Conservation (phyloP, 2,888 invertebrate species). For the Nemotelus pantherinus region DNA sequence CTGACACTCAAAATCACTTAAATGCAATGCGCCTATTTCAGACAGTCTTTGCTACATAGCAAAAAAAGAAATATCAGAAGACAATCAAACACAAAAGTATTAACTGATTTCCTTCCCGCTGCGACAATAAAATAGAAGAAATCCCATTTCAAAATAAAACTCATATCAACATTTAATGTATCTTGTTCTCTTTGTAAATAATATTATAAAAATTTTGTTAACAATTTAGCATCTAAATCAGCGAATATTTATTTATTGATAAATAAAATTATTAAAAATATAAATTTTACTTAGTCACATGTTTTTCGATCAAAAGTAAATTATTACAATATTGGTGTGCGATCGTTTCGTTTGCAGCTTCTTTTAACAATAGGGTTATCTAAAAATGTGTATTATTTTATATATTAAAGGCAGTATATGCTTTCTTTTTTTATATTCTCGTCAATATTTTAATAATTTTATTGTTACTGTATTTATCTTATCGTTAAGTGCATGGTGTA, state of each 20-base stretch:
- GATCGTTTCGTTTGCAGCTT: slow-evolving; percentile 21
- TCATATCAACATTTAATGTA: too few relatives aligned
- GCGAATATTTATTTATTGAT: slow-evolving; percentile 22
- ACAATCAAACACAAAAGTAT: too few relatives aligned
- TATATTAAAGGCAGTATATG: slow-evolving; percentile 39
- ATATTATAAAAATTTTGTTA: slow-evolving; percentile 42
- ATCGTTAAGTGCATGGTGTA: slow-evolving; percentile 33
- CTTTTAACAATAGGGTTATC: slow-evolving; percentile 16
- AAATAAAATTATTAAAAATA: slow-evolving; percentile 41
- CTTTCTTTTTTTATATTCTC: slow-evolving; percentile 16
- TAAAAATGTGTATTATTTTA: slow-evolving; percentile 34
- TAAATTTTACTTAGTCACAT: slow-evolving; percentile 24
- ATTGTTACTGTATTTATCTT: slow-evolving; percentile 28
- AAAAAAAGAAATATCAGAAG: too few relatives aligned
- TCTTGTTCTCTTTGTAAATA: slow-evolving; percentile 35
- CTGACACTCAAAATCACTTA: too few relatives aligned
- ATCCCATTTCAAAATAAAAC: too few relatives aligned
- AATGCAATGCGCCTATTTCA: too few relatives aligned
- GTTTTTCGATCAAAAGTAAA: slow-evolving; percentile 30
- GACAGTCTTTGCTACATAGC: too few relatives aligned
- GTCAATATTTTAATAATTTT: neutral
- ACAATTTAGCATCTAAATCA: slow-evolving; percentile 31
- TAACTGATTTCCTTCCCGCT: too few relatives aligned
- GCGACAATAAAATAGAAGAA: too few relatives aligned
- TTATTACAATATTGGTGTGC: slow-evolving; percentile 29